Evolutionary conservation across 2,797 vertebrate species (phyloP).

Genomic region (Pelobates cultripes): DNA sequence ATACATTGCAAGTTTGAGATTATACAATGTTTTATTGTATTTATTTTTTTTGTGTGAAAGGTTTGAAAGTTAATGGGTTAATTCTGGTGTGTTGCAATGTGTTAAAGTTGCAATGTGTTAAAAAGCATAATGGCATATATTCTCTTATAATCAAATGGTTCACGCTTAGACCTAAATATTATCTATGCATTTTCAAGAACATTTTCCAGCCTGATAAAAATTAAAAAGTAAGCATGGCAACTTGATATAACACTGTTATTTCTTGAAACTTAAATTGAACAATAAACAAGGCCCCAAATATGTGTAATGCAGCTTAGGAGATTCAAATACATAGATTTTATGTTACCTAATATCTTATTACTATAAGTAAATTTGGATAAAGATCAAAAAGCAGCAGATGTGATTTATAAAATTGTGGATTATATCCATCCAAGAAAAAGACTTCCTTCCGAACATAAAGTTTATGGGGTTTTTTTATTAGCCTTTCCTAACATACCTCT

Average conservation of each 20-base stretch:
- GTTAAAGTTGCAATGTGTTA: too few species aligned
- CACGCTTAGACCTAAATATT: too few species aligned
- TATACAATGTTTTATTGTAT: too few species aligned
- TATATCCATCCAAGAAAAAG: slow-evolving; percentile 1
- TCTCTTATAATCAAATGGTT: too few species aligned
- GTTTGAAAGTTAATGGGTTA: too few species aligned
- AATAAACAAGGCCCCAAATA: not conserved
- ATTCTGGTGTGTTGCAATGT: too few species aligned
- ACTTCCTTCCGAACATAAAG: slow-evolving; percentile 10
- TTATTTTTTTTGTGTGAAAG: too few species aligned
- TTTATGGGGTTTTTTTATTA: slow-evolving; percentile 20
- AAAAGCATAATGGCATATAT: too few species aligned
- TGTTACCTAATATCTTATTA: slow-evolving; percentile 9
- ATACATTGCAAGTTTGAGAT: too few species aligned
- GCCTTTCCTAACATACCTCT: slow-evolving; percentile 12
- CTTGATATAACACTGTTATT: not conserved
- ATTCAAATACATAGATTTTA: slow-evolving; percentile 22
- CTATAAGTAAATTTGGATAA: not conserved
- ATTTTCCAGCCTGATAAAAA: not conserved
- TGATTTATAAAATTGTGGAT: slow-evolving; percentile 17
- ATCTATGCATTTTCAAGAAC: not conserved
- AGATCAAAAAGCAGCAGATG: not conserved
- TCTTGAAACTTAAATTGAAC: not conserved
- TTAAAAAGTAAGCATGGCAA: not conserved
- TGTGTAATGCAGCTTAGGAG: not conserved